Percentiles rank a stretch among this genome's conserved stretches.
Conservation (phyloP, 2,113 vertebrate species). For the Sterrhoptilus dennistouni region DNA sequence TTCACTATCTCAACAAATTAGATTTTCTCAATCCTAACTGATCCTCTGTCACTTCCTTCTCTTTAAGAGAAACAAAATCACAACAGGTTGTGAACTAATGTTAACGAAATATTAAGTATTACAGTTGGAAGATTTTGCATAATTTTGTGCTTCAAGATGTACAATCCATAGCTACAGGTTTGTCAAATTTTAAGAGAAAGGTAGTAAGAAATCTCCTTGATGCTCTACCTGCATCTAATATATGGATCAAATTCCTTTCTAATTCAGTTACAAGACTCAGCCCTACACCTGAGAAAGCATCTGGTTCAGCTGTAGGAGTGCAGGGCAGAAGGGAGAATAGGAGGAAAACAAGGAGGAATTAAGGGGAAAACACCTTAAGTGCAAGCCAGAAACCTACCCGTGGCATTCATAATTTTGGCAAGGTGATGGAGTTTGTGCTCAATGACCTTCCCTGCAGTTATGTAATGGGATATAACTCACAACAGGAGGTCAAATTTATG, state of each 20-base stretch:
- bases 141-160: not conserved
- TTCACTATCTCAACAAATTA: constrained; percentile 67
- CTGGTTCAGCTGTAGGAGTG: not conserved
- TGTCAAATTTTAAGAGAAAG: not conserved
- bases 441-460: not conserved
- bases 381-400: not conserved
- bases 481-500: not conserved
- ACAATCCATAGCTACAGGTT: not conserved
- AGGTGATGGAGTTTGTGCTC: not conserved
- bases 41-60: constrained; percentile 63
- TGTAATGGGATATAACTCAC: not conserved
- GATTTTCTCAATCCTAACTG: constrained; percentile 65
- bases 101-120: not conserved
- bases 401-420: not conserved
- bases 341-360: not conserved
- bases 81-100: not conserved
- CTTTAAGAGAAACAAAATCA: constrained; percentile 39
- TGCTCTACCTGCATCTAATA: not conserved
- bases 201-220: not conserved
- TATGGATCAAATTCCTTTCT: not conserved
- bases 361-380: not conserved
- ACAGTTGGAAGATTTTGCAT: not conserved
- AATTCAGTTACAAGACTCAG: not conserved
- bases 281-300: not conserved
- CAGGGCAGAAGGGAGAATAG: not conserved